A percentile compares a stretch with the other conserved stretches of the same genome.
These are phyloP conservation scores for Psittacula echo DNA, from an alignment of 2,797 vertebrate species.

Conservation along the genomic window DNA sequence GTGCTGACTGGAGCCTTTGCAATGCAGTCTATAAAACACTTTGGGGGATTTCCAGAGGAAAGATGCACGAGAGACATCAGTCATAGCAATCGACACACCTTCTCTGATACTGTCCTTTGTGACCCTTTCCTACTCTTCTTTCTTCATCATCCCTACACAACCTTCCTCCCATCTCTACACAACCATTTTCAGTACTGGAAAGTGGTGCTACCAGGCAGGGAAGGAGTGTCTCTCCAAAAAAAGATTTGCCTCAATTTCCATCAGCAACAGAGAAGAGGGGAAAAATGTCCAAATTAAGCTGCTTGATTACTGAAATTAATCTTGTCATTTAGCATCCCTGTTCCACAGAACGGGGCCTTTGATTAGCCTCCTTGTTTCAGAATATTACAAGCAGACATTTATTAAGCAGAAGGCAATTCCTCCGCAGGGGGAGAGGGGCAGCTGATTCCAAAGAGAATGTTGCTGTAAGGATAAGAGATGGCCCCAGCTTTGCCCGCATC, in stretches of 20 bases:
- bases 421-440: constrained; percentile 35
- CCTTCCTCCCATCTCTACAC: background rate
- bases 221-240: constrained; percentile 65
- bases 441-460: constrained; percentile 30
- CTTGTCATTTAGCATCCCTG: constrained; percentile 78
- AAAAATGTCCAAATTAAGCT: constrained; percentile 79
- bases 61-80: constrained; percentile 21
- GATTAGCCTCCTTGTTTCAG: constrained; percentile 81
- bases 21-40: constrained; percentile 49
- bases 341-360: constrained; percentile 77
- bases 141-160: background rate
- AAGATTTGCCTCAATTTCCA: constrained; percentile 77
- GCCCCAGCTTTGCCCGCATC: background rate
- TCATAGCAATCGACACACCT: constrained; percentile 1
- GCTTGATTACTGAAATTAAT: constrained; percentile 84
- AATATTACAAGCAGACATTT: constrained; percentile 78
- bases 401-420: constrained; percentile 74
- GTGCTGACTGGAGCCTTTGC: constrained; percentile 17
- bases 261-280: constrained; percentile 71
- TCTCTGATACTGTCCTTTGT: background rate
- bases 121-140: background rate
- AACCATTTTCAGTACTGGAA: constrained; percentile 17
- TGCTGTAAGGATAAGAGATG: background rate
- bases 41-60: constrained; percentile 47
- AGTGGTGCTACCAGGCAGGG: constrained; percentile 27